Percentiles rank a stretch among this genome's conserved stretches.
Evolutionary conservation across 2,113 vertebrate genomes (phyloP).

Genomic region (Labeo rohita): DNA sequence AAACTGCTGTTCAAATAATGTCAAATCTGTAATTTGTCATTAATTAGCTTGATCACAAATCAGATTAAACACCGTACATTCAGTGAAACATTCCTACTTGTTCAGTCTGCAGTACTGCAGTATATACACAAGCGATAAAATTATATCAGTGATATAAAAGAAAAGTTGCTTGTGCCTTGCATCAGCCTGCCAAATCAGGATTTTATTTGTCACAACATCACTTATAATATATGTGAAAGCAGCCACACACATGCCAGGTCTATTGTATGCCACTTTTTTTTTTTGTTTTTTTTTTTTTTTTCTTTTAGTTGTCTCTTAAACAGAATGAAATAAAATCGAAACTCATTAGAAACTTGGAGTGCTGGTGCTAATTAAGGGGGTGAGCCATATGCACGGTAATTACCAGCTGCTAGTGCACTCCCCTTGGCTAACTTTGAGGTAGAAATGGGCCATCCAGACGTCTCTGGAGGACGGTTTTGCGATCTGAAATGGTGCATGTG

Average conservation of each 20-base stretch:
- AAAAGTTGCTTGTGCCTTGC: slow-evolving; percentile 30
- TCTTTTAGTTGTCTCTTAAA: slow-evolving; percentile 37
- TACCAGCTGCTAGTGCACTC: slow-evolving; percentile 61
- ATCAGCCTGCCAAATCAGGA: slow-evolving; percentile 20
- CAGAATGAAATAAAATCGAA: slow-evolving; percentile 54
- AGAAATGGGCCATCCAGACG: slow-evolving; percentile 54
- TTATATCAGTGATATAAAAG: background rate
- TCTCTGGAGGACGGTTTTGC: slow-evolving; percentile 54
- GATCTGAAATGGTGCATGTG: slow-evolving; percentile 59
- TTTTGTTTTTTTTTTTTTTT: slow-evolving; percentile 35
- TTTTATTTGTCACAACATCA: slow-evolving; percentile 29
- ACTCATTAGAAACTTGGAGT: slow-evolving; percentile 61
- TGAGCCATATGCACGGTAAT: slow-evolving; percentile 61
- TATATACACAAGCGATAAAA: background rate
- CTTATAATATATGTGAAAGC: slow-evolving; percentile 25
- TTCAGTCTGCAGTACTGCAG: too few relatives aligned
- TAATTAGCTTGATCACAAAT: background rate
- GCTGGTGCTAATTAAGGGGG: slow-evolving; percentile 57
- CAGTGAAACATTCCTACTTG: background rate
- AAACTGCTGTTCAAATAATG: background rate
- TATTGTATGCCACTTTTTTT: slow-evolving; percentile 47
- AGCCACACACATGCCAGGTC: slow-evolving; percentile 39
- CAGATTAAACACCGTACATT: background rate
- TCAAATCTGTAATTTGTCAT: background rate
- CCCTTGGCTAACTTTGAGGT: slow-evolving; percentile 58